Base-by-base conservation (phyloP, 2,113 vertebrate genomes). In the Saccopteryx bilineata region DNA sequence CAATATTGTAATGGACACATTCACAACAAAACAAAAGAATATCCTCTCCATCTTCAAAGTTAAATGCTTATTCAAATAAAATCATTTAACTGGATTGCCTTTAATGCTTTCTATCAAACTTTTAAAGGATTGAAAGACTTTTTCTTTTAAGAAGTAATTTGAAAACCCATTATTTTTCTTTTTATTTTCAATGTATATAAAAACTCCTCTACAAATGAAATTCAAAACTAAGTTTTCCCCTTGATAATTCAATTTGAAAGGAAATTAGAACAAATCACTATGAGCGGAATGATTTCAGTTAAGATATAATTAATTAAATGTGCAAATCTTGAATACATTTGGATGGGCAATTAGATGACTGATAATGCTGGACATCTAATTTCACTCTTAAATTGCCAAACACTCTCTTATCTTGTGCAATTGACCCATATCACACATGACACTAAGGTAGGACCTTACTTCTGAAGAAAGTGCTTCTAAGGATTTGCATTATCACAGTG, bases 231-330 rank as follows among this genome's bases (percentile, higher is more conserved):
- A 92, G 84, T 95, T 71, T 93, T 28, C 83, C 54, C 80, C 76
- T 87, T 87, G 52, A 5, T 71, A 92, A 95, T 96, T 90, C 84
- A 5, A 96, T 87, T 90, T 78, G 23, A 92, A 92, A 95, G 81
- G 54, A 92, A 96, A 97, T 87, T 90, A 87, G 69, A 90, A 84
- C 26, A 84, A 81, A 97, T 90, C 54, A 84, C 83, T 87, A 87
- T 58, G 4, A 95, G 60, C 84, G 93, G 80, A 95, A 91, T 90
- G 65, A 26, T 92, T 96, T 96, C 88, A 93, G 83, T 96, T 96
- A 97, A 90, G 71, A 97, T 8, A 39, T 92, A 92, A 93, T 95
- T 95, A 96, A 96, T 97, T 96, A 97, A 96, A 87, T 83, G 80
- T 90, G 75, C 46, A 93, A 93, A 92, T 85, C 18, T 58, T 52